phyloP scores from a whole-genome alignment of 2,113 vertebrate genomes.

The Hypanus sabinus region DNA sequence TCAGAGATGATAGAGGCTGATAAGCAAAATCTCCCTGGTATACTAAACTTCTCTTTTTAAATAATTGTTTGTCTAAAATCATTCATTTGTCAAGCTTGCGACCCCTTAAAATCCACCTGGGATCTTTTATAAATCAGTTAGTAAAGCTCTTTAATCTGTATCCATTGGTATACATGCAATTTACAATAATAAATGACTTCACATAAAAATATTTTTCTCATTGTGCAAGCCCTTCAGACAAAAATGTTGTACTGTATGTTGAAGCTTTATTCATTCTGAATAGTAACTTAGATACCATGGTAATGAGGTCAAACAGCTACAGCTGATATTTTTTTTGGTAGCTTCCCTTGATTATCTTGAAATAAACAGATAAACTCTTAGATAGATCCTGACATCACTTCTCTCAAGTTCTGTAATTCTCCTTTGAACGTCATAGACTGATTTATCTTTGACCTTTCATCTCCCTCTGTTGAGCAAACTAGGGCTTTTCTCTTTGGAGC shows the following conservation, averaged over 20 bases:
- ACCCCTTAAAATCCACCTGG: neutral
- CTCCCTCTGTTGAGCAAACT: neutral
- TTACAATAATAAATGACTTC: neutral
- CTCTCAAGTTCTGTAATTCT: neutral
- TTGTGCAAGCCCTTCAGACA: too few relatives aligned
- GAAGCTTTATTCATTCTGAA: neutral
- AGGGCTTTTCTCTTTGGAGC: too few relatives aligned
- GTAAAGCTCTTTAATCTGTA: neutral
- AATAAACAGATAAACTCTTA: neutral
- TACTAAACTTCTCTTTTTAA: too few relatives aligned
- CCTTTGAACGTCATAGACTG: neutral
- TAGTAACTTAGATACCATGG: too few relatives aligned
- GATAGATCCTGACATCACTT: neutral
- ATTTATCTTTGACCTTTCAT: neutral
- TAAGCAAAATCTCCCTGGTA: neutral
- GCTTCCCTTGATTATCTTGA: neutral
- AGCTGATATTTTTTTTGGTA: neutral
- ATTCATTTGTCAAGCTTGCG: neutral
- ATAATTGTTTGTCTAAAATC: too few relatives aligned
- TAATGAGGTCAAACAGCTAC: neutral
- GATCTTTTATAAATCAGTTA: neutral
- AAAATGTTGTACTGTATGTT: too few relatives aligned
- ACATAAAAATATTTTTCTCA: neutral
- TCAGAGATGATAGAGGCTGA: neutral
- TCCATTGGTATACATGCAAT: neutral